Conservation (phyloP, 2,888 invertebrate genomes). For the Oegoconia quadripuncta region DNA sequence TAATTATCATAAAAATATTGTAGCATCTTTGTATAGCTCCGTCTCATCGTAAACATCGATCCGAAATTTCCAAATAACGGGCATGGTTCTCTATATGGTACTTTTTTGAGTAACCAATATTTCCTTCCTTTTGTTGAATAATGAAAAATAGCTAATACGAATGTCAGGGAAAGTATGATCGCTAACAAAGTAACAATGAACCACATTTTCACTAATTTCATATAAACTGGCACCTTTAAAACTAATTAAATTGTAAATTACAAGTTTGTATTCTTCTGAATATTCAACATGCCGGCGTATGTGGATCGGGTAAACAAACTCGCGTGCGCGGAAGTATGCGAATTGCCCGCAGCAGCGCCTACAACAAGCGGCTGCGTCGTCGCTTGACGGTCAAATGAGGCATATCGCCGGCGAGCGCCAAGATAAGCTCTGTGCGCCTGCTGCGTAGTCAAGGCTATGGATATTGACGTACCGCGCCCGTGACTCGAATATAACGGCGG, state of each 20-base stretch:
- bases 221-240: conserved; percentile 27
- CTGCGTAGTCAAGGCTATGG: conserved; percentile 54
- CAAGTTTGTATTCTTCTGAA: too few relatives aligned
- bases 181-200: conserved; percentile 44
- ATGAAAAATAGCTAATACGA: conserved; percentile 55
- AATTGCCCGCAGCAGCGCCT: conserved; percentile 26
- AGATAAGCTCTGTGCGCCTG: conserved; percentile 55
- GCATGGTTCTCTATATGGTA: conserved; percentile 67
- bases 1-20: conserved; percentile 58
- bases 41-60: conserved; percentile 58
- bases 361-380: conserved; percentile 30
- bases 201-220: conserved; percentile 40
- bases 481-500: conserved; percentile 65
- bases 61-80: conserved; percentile 75
- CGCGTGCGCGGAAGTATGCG: conserved; percentile 26
- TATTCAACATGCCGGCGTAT: conserved; percentile 48
- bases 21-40: conserved; percentile 61
- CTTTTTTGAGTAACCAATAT: conserved; percentile 61
- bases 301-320: conserved; percentile 55
- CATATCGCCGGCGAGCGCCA: conserved; percentile 35
- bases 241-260: too few relatives aligned
- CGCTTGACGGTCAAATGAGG: conserved; percentile 54
- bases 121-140: conserved; percentile 61
- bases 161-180: conserved; percentile 39
- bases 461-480: conserved; percentile 56